phyloP scores from a whole-genome alignment of 2,113 vertebrate genomes.

The Pao palembangensis region DNA sequence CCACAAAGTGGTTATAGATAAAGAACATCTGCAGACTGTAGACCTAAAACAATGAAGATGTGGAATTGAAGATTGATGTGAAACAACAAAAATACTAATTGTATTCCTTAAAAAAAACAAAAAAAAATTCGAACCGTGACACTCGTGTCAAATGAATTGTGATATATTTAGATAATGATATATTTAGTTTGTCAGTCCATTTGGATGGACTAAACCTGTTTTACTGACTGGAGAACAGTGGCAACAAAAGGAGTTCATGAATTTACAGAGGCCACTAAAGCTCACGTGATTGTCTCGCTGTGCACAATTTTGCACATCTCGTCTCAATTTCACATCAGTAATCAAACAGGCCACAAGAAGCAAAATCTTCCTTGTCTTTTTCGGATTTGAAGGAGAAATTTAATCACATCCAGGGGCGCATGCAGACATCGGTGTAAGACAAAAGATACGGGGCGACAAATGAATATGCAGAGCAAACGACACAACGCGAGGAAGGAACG shows the following conservation, averaged over 20 bases:
- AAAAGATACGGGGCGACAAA: slow-evolving; percentile 75
- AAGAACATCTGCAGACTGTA: slow-evolving; percentile 5
- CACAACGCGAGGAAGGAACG: slow-evolving; percentile 77
- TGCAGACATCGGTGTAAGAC: slow-evolving; percentile 52
- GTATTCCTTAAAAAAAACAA: too few relatives aligned
- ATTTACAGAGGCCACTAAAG: slow-evolving; percentile 17
- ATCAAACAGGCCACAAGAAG: slow-evolving; percentile 41
- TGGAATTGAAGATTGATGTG: slow-evolving; percentile 6
- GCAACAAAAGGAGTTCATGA: not conserved
- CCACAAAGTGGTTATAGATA: not conserved
- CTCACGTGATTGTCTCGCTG: slow-evolving; percentile 12
- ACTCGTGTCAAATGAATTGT: too few relatives aligned
- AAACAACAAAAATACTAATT: slow-evolving; percentile 11
- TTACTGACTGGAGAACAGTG: too few relatives aligned
- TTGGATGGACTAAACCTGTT: too few relatives aligned
- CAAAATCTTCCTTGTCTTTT: slow-evolving; percentile 16
- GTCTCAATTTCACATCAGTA: slow-evolving; percentile 34
- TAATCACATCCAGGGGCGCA: slow-evolving; percentile 78
- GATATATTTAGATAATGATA: too few relatives aligned
- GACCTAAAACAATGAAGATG: not conserved
- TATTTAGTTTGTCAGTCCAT: too few relatives aligned
- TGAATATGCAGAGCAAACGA: slow-evolving; percentile 74
- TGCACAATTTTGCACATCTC: slow-evolving; percentile 22
- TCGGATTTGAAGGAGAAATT: slow-evolving; percentile 67
- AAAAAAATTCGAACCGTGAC: too few relatives aligned